phyloP scores from a whole-genome alignment of 2,113 vertebrate species.

The Rhagologus leucostigma region DNA sequence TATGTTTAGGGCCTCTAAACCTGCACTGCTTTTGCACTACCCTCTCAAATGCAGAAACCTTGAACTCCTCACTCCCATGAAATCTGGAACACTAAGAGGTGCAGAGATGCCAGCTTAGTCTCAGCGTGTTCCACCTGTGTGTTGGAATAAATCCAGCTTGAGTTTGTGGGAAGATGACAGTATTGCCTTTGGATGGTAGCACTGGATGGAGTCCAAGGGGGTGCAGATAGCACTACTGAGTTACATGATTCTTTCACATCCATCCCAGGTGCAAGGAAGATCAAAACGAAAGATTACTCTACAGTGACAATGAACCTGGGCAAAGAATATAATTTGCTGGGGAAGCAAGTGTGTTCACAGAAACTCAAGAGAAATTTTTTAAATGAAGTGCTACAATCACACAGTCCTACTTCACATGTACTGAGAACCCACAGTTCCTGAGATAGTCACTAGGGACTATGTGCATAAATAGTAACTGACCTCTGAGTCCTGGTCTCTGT shows the following conservation, averaged over 20 bases:
- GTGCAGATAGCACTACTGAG: neutral
- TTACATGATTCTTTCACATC: neutral
- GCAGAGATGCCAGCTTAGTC: neutral
- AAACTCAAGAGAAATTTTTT: neutral
- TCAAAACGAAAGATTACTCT: neutral
- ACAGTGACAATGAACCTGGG: neutral
- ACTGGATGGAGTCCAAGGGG: neutral
- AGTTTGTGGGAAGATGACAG: neutral
- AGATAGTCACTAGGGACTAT: neutral
- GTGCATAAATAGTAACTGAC: slow-evolving; percentile 28
- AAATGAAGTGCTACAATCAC: neutral
- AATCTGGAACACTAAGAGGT: neutral
- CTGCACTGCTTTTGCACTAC: neutral
- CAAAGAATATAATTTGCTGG: neutral
- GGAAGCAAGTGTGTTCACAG: neutral
- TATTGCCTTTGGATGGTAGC: neutral
- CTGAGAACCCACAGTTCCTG: neutral
- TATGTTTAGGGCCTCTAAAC: neutral
- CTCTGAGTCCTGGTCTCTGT: neutral
- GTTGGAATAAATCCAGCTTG: neutral
- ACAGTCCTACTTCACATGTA: neutral
- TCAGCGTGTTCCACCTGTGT: neutral
- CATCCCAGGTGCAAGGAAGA: neutral
- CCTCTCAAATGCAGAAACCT: neutral
- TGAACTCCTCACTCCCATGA: neutral